phyloP scores from a whole-genome alignment of 2,797 vertebrate genomes.

The Coranthus polyacanthus region DNA sequence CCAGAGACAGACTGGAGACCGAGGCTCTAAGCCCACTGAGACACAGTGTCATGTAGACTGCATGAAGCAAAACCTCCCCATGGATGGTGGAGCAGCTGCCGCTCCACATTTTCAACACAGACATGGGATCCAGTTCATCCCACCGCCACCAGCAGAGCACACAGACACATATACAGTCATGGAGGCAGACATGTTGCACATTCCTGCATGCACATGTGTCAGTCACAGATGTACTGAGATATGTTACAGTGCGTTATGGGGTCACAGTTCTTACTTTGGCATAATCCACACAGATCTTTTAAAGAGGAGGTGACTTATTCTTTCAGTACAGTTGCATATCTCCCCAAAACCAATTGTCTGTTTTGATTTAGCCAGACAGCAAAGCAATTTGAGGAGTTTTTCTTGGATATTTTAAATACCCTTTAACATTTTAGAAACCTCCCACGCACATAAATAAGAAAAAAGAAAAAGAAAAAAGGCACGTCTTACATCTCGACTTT shows the following conservation, averaged over 20 bases:
- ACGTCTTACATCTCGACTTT: neutral
- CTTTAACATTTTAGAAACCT: too few species aligned
- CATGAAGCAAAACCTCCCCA: slow-evolving; percentile 46
- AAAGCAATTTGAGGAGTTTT: too few species aligned
- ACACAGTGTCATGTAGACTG: slow-evolving; percentile 48
- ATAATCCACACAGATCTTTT: slow-evolving; percentile 8
- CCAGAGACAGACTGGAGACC: slow-evolving; percentile 46
- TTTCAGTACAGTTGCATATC: neutral
- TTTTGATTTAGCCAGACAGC: too few species aligned
- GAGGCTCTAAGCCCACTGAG: slow-evolving; percentile 46
- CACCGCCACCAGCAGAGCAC: slow-evolving; percentile 30
- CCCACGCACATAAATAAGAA: too few species aligned
- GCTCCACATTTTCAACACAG: slow-evolving; percentile 51
- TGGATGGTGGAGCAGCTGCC: slow-evolving; percentile 69
- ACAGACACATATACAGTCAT: slow-evolving; percentile 1
- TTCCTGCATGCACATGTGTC: slow-evolving; percentile 38
- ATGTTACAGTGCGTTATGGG: neutral
- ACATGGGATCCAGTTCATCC: slow-evolving; percentile 43
- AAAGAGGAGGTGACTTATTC: neutral
- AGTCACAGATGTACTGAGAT: slow-evolving; percentile 16
- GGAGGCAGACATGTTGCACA: slow-evolving; percentile 19
- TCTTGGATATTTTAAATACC: too few species aligned
- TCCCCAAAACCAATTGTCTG: neutral
- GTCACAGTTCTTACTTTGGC: neutral
- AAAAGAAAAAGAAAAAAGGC: neutral